Conservation (phyloP, 1,140 invertebrate species). For the Lepidurus apus region DNA sequence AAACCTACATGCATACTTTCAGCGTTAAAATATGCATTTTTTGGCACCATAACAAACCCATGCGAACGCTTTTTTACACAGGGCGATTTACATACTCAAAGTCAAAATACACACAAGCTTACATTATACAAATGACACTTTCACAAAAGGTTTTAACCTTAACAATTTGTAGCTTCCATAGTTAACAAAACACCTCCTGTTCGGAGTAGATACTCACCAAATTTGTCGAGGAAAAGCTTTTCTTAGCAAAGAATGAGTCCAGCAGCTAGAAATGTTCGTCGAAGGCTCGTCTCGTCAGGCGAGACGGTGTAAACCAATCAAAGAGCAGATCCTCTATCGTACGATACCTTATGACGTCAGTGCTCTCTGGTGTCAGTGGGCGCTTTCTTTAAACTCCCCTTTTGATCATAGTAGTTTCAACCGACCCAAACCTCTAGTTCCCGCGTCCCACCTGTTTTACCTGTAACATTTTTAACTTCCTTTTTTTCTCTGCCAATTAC, state of each 20-base stretch:
- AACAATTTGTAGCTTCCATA: neutral
- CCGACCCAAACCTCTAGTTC: neutral
- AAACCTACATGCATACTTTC: neutral
- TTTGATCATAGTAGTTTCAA: neutral
- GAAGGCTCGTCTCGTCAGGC: conserved; percentile 7
- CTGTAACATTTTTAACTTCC: neutral
- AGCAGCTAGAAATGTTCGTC: conserved; percentile 4
- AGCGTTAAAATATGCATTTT: neutral
- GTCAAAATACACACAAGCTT: neutral
- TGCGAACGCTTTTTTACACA: neutral
- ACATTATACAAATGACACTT: neutral
- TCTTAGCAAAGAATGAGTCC: neutral
- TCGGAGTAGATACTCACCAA: conserved; percentile 13
- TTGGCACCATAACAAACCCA: neutral
- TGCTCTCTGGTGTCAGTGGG: conserved; percentile 1
- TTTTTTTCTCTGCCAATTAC: neutral
- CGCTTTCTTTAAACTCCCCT: neutral
- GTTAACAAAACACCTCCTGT: neutral
- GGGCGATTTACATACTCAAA: too few species aligned
- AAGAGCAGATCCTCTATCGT: neutral
- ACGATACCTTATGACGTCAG: conserved; percentile 14
- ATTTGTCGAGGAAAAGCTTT: conserved; percentile 8
- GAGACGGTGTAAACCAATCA: conserved; percentile 3
- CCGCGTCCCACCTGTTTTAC: conserved; percentile 7
- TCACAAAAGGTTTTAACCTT: neutral